Evolutionary conservation across 2,888 invertebrate genomes (phyloP).

Genomic region (Rambutsinella grinnellia): DNA sequence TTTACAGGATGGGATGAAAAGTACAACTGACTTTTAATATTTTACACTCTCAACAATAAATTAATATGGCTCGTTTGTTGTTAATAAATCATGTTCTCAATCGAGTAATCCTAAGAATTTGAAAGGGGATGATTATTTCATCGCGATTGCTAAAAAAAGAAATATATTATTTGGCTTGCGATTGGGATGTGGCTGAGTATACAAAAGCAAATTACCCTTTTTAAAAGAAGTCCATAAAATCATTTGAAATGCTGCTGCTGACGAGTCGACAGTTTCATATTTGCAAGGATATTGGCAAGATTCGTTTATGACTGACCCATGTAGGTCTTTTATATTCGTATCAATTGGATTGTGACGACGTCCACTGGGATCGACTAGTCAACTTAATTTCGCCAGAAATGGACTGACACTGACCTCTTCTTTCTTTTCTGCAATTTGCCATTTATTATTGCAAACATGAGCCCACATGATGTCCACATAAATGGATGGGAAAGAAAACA

Average conservation of each 20-base stretch:
- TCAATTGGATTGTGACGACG: neutral
- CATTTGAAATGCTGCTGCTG: constrained; percentile 38
- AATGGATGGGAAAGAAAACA: neutral
- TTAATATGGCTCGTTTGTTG: constrained; percentile 27
- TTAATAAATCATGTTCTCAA: constrained; percentile 36
- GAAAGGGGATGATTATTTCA: constrained; percentile 40
- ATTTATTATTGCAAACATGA: neutral
- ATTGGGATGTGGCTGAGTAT: neutral
- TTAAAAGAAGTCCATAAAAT: constrained; percentile 25
- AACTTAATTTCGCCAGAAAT: too few relatives aligned
- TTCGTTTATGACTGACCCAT: neutral
- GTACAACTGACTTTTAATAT: too few relatives aligned
- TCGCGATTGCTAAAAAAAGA: constrained; percentile 20
- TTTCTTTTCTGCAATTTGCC: neutral
- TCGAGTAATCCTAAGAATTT: constrained; percentile 26
- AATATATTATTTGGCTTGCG: neutral
- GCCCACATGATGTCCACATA: neutral
- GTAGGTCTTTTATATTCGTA: neutral
- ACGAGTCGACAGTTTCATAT: constrained; percentile 41
- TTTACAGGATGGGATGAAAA: too few relatives aligned
- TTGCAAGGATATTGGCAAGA: constrained; percentile 3
- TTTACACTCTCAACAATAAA: constrained; percentile 38
- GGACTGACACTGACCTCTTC: constrained; percentile 34
- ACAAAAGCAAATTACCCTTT: neutral
- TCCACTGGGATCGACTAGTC: neutral